These are phyloP conservation scores for Pterocles burchelli DNA, from an alignment of 2,113 vertebrate genomes.

Conservation along the genomic window DNA sequence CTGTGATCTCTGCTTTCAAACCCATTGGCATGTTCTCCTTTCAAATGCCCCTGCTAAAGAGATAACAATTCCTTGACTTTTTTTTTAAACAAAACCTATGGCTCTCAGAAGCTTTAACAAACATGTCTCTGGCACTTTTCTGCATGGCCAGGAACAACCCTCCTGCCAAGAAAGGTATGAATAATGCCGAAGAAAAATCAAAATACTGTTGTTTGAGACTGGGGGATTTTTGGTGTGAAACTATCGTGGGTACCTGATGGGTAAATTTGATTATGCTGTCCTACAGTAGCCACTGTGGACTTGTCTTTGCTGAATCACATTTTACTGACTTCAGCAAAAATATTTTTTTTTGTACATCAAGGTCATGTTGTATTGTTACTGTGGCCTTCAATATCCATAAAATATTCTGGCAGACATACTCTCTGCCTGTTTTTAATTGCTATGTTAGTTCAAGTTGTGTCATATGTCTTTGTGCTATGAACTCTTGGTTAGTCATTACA, in stretches of 20 bases:
- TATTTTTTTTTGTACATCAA: neutral
- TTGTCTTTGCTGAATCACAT: slow-evolving; percentile 21
- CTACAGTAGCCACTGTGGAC: neutral
- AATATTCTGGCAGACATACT: neutral
- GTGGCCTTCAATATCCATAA: neutral
- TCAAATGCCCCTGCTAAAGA: neutral
- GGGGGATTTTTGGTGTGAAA: neutral
- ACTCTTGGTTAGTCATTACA: neutral
- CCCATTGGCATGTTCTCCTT: neutral
- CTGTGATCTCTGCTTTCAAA: neutral
- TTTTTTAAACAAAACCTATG: neutral
- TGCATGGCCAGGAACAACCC: neutral
- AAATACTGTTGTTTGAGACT: neutral
- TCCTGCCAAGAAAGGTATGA: neutral
- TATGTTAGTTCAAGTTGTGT: neutral
- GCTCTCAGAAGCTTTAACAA: neutral
- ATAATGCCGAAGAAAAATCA: neutral
- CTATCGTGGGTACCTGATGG: neutral
- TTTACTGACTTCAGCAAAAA: slow-evolving; percentile 9
- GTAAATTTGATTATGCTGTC: slow-evolving; percentile 8
- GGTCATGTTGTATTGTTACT: slow-evolving; percentile 27
- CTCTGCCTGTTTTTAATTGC: neutral
- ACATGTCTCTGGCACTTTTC: neutral
- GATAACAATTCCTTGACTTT: neutral
- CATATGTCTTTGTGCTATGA: neutral